phyloP scores from a whole-genome alignment of 2,888 invertebrate genomes.

The Rhagonycha lutea region DNA sequence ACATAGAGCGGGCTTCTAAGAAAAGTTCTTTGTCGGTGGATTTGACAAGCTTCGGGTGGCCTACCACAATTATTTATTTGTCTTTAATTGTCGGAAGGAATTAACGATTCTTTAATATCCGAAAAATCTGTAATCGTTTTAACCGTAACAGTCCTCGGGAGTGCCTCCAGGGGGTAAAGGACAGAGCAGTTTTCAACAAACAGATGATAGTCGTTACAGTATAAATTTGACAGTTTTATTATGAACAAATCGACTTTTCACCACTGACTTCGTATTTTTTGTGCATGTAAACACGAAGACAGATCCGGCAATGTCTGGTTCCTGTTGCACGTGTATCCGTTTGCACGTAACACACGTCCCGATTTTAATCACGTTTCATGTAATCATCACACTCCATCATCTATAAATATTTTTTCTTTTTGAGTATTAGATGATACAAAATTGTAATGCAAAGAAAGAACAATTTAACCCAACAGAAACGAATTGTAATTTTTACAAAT shows the following conservation, averaged over 20 bases:
- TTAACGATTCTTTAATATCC: background rate
- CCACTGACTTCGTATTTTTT: constrained; percentile 15
- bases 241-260: constrained; percentile 20
- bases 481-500: too few species aligned
- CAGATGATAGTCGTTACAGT: constrained; percentile 3
- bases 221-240: constrained; percentile 17
- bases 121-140: background rate
- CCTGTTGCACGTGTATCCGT: constrained; percentile 25
- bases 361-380: background rate
- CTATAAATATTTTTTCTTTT: background rate
- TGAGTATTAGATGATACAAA: too few species aligned
- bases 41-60: constrained; percentile 14
- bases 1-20: constrained; percentile 2
- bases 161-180: background rate
- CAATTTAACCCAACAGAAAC: too few species aligned
- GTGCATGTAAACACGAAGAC: constrained; percentile 14
- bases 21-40: constrained; percentile 22
- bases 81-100: constrained; percentile 8
- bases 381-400: background rate
- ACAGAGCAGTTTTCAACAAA: background rate
- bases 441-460: too few species aligned
- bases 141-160: background rate
- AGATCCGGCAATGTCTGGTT: constrained; percentile 16
- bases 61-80: constrained; percentile 21
- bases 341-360: constrained; percentile 19